A percentile compares a stretch with the other conserved stretches of the same genome.
phyloP scores from a whole-genome alignment of 2,888 invertebrate genomes.

The Drosophila peninsularis region DNA sequence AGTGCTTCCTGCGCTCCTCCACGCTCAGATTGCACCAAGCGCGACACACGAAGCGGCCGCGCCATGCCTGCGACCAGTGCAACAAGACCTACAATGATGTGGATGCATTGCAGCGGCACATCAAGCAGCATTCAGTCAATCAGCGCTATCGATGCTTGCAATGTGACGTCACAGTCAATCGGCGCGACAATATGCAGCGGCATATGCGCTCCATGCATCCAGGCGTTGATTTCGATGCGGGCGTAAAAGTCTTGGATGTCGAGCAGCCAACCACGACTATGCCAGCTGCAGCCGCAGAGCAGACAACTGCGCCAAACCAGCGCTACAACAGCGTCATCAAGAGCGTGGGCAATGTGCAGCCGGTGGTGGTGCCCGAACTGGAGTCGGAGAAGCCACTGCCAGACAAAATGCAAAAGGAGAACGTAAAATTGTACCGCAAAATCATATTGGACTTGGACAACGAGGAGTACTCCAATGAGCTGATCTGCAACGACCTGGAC shows the following conservation, averaged over 20 bases:
- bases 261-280: not conserved
- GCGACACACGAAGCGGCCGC: conserved; percentile 86
- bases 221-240: conserved; percentile 75
- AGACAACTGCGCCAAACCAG: conserved; percentile 28
- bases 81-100: conserved; percentile 88
- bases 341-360: conserved; percentile 83
- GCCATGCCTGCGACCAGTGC: conserved; percentile 88
- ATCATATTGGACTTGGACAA: conserved; percentile 67
- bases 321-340: conserved; percentile 82
- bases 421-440: conserved; percentile 68
- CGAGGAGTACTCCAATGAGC: conserved; percentile 69
- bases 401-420: conserved; percentile 50
- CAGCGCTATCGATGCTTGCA: conserved; percentile 88
- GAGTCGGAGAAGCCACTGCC: conserved; percentile 19
- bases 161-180: conserved; percentile 89
- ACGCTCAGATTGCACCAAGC: conserved; percentile 86
- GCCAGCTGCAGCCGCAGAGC: not conserved
- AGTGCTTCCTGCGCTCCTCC: conserved; percentile 87
- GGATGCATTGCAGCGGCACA: conserved; percentile 89
- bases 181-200: conserved; percentile 91
- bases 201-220: conserved; percentile 92
- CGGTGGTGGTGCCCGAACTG: conserved; percentile 45
- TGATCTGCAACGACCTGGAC: conserved; percentile 54
- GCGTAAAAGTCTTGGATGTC: conserved; percentile 55
- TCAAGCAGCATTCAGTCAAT: conserved; percentile 80